Conservation (phyloP, 2,113 vertebrate genomes). For the Leucoraja erinaceus region DNA sequence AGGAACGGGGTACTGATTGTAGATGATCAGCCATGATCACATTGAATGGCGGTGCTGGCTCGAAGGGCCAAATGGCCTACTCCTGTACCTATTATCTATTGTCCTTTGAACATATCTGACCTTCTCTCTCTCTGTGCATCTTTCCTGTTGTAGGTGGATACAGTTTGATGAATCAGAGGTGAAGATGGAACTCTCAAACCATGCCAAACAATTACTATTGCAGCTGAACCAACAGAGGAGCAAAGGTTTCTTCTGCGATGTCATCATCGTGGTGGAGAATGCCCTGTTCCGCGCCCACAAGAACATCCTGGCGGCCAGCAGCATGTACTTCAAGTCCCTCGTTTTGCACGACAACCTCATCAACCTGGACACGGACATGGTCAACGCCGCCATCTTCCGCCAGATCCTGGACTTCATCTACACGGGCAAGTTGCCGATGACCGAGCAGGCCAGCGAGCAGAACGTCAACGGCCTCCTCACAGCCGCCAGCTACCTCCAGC, state of each 20-base stretch:
- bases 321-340: conserved; percentile 96
- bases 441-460: conserved; percentile 80
- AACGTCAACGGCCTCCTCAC: conserved; percentile 89
- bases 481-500: conserved; percentile 98
- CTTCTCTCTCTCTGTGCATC: background rate
- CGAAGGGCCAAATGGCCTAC: no score
- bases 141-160: background rate
- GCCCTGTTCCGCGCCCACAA: conserved; percentile 96
- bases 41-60: no score
- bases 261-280: conserved; percentile 97
- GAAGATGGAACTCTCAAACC: conserved; percentile 99
- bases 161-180: conserved; percentile 67
- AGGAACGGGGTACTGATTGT: no score
- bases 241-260: conserved; percentile 96
- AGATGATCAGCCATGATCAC: no score
- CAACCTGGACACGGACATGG: conserved; percentile 96
- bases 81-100: no score
- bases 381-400: conserved; percentile 88
- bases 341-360: conserved; percentile 98
- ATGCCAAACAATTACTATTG: conserved; percentile 97
- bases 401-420: conserved; percentile 98
- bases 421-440: conserved; percentile 84
- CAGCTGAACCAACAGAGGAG: conserved; percentile 98
- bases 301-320: conserved; percentile 92
- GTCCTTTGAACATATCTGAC: no score